These are phyloP conservation scores for Nanorana parkeri DNA, from an alignment of 2,113 vertebrate species.

Conservation along the genomic window DNA sequence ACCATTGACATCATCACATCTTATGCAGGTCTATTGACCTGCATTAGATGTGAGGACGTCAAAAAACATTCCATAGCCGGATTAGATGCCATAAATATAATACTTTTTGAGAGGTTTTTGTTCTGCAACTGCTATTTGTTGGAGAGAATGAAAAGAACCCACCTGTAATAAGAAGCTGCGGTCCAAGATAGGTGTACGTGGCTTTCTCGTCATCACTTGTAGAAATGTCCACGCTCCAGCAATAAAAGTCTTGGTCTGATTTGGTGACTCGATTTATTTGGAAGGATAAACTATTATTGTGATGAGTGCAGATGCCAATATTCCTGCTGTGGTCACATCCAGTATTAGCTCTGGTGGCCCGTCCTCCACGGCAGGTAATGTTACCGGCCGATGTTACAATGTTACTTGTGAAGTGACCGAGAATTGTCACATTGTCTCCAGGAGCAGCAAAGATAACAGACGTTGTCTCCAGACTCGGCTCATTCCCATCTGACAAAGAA, in stretches of 20 bases:
- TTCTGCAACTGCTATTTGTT: too few species aligned
- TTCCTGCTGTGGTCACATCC: background rate
- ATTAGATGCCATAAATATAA: too few species aligned
- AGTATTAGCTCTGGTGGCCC: too few species aligned
- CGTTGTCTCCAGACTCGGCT: constrained; percentile 2
- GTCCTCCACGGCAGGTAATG: background rate
- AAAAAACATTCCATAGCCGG: too few species aligned
- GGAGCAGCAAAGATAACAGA: background rate
- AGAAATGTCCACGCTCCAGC: background rate
- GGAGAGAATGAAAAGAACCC: background rate
- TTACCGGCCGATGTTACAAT: background rate
- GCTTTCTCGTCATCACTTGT: background rate
- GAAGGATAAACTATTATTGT: background rate
- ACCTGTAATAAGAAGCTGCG: constrained; percentile 8
- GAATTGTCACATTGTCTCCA: constrained; percentile 37
- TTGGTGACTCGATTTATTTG: background rate
- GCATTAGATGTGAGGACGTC: too few species aligned
- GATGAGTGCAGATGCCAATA: background rate
- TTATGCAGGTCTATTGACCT: too few species aligned
- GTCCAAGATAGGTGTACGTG: background rate
- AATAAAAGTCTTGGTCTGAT: background rate
- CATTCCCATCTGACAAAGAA: background rate
- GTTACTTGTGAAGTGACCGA: background rate
- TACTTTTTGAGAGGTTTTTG: too few species aligned
- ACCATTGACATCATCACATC: too few species aligned